Base-by-base conservation (phyloP, 1,140 invertebrate genomes). In the Macrobrachium rosenbergii region DNA sequence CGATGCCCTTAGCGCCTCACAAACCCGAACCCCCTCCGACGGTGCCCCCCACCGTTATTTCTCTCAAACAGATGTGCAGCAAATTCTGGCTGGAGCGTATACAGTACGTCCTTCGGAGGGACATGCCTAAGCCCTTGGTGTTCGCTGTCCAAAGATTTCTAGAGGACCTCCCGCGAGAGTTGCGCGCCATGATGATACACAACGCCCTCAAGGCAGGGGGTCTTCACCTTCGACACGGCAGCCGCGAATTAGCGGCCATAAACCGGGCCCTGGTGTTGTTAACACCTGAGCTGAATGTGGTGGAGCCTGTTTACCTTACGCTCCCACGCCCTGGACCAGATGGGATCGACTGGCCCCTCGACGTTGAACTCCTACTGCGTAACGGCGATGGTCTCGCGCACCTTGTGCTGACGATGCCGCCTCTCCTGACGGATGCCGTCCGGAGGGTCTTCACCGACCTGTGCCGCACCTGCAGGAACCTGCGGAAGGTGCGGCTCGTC, bases 41-140 rank as follows among this genome's bases (percentile, higher is more conserved):
- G 6, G 88, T 89, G 80, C 69, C 76, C 7, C 23, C 88, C 0
- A 63, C 64, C 12, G 82, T 89, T 10, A 89, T 89, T 58, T 73
- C 78, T 19, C 60, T 89, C 23, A 88, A 81, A 58, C 67, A 84
- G 11, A 89, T 89, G 89, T 89, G 89, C 82, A 75, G 84, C 62
- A 89, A 89, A 63, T 89, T 73, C 52, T 89, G 89, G 89, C 77
- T 89, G 60, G 89, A 89, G 62, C 80, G 73, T 19, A 87, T 89
- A 19, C 89, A 89, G 63, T 84, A 82, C 21, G 80, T 81, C 21
- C 63, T 89, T 19, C 87, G 86, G 23, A 81, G 86, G n/a, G 83
- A 89, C 69, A 37, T 87, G n/a, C 85, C 89, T 21, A 89, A 89
- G 59, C 59, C 69, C 19, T 82, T 83, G n/a, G 84, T 87, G n/a